A percentile compares a stretch with the other conserved stretches of the same genome.
These are phyloP conservation scores for Nebria brevicollis DNA, from an alignment of 2,888 invertebrate genomes.

Conservation along the genomic window DNA sequence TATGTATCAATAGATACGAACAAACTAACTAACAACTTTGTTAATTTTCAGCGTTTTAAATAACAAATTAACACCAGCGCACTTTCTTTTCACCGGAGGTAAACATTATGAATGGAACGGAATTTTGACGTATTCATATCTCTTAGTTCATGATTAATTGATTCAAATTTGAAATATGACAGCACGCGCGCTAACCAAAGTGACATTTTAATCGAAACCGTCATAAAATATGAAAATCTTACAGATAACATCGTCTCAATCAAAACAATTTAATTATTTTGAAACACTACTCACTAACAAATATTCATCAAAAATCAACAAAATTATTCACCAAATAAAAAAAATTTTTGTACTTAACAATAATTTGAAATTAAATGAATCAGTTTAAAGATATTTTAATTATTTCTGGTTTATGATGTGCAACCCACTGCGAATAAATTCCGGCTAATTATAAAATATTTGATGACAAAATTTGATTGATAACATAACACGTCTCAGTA, in stretches of 20 bases:
- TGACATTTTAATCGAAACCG: constrained; percentile 26
- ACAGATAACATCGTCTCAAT: background rate
- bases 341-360: background rate
- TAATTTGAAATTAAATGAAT: background rate
- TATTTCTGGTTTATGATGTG: too few relatives aligned
- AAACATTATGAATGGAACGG: constrained; percentile 20
- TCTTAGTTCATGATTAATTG: constrained; percentile 26
- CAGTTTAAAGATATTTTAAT: background rate
- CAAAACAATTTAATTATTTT: background rate
- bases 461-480: too few relatives aligned
- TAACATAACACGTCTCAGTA: too few relatives aligned
- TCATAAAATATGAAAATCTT: background rate
- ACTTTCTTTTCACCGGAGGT: constrained; percentile 30
- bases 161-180: constrained; percentile 24
- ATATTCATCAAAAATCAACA: background rate
- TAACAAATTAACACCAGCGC: background rate
- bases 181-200: background rate
- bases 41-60: background rate
- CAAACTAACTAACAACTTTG: too few relatives aligned
- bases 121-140: constrained; percentile 10
- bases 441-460: too few relatives aligned
- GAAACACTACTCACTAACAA: background rate
- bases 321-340: background rate
- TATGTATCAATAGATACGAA: too few relatives aligned
- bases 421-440: too few relatives aligned